Evolutionary conservation across 2,888 invertebrate genomes (phyloP).

Genomic region (Acanthosepion pharaonis): DNA sequence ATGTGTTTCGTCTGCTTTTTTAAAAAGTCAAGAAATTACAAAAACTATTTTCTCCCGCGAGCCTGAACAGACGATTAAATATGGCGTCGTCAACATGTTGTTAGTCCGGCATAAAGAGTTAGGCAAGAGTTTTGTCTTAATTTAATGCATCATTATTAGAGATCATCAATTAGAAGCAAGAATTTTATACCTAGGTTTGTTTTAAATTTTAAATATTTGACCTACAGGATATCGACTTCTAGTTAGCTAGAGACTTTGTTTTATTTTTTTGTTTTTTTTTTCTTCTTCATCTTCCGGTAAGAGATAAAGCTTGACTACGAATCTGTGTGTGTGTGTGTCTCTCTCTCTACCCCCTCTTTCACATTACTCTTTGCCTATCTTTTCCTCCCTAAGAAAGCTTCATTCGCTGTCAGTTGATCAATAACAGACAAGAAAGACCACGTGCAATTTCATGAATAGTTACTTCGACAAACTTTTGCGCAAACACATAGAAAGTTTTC

Average conservation of each 20-base stretch:
- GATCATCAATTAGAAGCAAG: background rate
- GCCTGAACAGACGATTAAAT: slow-evolving; percentile 35
- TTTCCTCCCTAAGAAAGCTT: too few species aligned
- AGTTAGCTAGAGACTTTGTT: background rate
- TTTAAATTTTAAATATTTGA: background rate
- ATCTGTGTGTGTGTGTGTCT: background rate
- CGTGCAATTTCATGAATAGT: background rate
- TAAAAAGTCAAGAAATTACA: slow-evolving; percentile 1
- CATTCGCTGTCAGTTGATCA: background rate
- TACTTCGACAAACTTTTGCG: background rate
- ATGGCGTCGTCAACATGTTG: slow-evolving; percentile 48
- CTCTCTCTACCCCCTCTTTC: background rate
- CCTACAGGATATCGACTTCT: background rate
- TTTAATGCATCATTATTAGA: background rate
- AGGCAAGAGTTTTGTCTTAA: background rate
- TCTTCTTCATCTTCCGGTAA: background rate
- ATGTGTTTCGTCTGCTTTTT: background rate
- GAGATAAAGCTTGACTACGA: background rate
- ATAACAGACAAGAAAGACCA: background rate
- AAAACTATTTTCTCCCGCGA: slow-evolving; percentile 41
- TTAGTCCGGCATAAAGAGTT: background rate
- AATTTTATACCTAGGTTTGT: background rate
- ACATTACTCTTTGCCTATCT: accelerated
- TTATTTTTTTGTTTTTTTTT: background rate
- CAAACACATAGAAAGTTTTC: background rate